Evolutionary conservation across 2,888 invertebrate species (phyloP).

Genomic region (Metellina segmentata): DNA sequence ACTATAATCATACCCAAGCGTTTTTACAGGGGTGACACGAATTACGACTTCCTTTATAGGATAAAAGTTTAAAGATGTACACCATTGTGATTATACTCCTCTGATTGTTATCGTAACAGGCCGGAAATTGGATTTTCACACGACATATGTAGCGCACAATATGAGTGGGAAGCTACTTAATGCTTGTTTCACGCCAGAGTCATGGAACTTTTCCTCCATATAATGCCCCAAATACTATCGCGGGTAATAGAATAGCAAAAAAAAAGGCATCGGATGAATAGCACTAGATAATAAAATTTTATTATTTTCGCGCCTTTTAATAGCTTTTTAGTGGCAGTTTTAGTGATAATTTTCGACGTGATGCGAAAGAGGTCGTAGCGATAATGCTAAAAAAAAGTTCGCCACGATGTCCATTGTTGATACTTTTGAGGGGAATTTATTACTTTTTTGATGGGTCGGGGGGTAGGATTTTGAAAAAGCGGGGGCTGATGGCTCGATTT

Average conservation of each 20-base stretch:
- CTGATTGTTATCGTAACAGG: slow-evolving; percentile 63
- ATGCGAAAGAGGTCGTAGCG: not conserved
- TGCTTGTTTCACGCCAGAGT: slow-evolving; percentile 37
- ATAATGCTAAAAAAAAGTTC: slow-evolving; percentile 43
- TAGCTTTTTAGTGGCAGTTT: slow-evolving; percentile 44
- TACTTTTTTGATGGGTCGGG: not conserved
- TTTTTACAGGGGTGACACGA: slow-evolving; percentile 45
- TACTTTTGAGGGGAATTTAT: not conserved
- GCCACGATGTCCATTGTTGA: slow-evolving; percentile 10
- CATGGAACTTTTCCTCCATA: slow-evolving; percentile 3
- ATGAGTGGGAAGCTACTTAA: slow-evolving; percentile 56
- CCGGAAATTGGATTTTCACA: slow-evolving; percentile 69
- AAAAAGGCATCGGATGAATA: slow-evolving; percentile 28
- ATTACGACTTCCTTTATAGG: slow-evolving; percentile 66
- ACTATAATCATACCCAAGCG: slow-evolving; percentile 23
- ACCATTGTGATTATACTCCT: slow-evolving; percentile 57
- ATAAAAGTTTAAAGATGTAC: slow-evolving; percentile 54
- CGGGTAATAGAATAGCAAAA: slow-evolving; percentile 28
- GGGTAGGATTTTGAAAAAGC: not conserved
- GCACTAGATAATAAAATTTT: slow-evolving; percentile 37
- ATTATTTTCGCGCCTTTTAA: slow-evolving; percentile 53
- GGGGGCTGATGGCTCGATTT: not conserved
- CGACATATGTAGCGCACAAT: slow-evolving; percentile 24
- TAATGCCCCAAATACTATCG: slow-evolving; percentile 43
- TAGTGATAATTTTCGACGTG: slow-evolving; percentile 31